phyloP scores from a whole-genome alignment of 2,113 vertebrate species.

The Macrotis lagotis region DNA sequence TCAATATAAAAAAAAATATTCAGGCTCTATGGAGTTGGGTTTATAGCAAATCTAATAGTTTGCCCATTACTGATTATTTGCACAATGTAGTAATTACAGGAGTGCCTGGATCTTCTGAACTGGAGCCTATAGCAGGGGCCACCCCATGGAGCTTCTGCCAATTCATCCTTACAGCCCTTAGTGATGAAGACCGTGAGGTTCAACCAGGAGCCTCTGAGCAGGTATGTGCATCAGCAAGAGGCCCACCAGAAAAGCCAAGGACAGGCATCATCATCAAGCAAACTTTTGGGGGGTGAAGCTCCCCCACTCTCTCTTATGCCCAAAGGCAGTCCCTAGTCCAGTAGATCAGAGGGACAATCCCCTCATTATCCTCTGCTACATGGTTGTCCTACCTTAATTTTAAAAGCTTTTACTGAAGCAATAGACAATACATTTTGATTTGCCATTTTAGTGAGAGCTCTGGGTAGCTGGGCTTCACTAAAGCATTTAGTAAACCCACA shows the following conservation, averaged over 20 bases:
- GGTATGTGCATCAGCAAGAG: background rate
- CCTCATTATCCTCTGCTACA: background rate
- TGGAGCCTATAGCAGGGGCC: background rate
- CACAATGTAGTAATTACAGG: background rate
- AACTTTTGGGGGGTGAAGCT: background rate
- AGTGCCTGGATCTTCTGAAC: background rate
- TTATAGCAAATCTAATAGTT: background rate
- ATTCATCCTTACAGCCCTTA: background rate
- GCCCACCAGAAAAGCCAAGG: background rate
- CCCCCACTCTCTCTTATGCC: background rate
- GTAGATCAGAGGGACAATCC: background rate
- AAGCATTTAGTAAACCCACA: no score
- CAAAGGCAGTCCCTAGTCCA: background rate
- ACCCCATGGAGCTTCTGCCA: background rate
- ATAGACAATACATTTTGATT: no score
- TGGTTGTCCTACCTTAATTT: no score
- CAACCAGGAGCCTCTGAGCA: background rate
- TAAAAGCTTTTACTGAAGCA: no score
- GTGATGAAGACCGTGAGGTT: background rate
- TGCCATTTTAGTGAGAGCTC: no score
- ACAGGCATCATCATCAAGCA: background rate
- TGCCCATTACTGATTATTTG: background rate
- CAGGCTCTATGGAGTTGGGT: background rate
- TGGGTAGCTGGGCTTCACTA: no score
- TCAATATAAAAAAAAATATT: background rate